These are phyloP conservation scores for Papilio dardanus DNA, from an alignment of 1,140 invertebrate genomes.

Conservation along the genomic window DNA sequence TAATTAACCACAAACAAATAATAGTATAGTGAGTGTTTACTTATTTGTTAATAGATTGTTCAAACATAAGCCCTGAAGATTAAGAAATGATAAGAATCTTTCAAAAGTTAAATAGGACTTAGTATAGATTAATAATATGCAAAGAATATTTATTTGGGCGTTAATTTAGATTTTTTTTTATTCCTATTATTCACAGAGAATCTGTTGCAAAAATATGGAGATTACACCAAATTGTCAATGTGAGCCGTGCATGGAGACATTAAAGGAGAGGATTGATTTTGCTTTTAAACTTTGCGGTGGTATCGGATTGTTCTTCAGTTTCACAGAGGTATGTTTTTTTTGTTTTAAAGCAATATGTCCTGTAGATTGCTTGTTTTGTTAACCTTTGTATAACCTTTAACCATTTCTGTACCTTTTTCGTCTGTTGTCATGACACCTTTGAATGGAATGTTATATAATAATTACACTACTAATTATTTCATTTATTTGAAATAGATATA, in stretches of 20 bases:
- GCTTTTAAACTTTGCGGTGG: constrained; percentile 96
- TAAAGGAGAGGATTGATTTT: constrained; percentile 91
- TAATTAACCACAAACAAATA: too few relatives aligned
- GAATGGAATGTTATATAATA: not conserved
- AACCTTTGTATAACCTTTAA: not conserved
- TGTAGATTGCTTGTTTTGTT: constrained; percentile 3
- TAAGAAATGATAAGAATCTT: too few relatives aligned
- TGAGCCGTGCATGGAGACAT: constrained; percentile 87
- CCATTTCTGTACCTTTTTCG: not conserved
- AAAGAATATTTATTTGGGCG: constrained; percentile 26
- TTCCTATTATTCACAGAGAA: constrained; percentile 68
- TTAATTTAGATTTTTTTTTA: not conserved
- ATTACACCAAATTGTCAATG: constrained; percentile 83
- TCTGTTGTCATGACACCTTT: not conserved
- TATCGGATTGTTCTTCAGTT: constrained; percentile 97
- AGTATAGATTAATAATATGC: constrained; percentile 15
- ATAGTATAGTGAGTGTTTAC: too few relatives aligned
- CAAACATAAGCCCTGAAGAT: too few relatives aligned
- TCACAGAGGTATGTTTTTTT: constrained; percentile 92
- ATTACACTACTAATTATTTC: not conserved
- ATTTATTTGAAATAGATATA: not conserved
- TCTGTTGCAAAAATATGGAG: constrained; percentile 67
- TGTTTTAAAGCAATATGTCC: not conserved
- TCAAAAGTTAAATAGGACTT: too few relatives aligned
- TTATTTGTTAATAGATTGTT: too few relatives aligned